Evolutionary conservation across 2,797 vertebrate species (phyloP).

Genomic region (Eleutherodactylus coqui): DNA sequence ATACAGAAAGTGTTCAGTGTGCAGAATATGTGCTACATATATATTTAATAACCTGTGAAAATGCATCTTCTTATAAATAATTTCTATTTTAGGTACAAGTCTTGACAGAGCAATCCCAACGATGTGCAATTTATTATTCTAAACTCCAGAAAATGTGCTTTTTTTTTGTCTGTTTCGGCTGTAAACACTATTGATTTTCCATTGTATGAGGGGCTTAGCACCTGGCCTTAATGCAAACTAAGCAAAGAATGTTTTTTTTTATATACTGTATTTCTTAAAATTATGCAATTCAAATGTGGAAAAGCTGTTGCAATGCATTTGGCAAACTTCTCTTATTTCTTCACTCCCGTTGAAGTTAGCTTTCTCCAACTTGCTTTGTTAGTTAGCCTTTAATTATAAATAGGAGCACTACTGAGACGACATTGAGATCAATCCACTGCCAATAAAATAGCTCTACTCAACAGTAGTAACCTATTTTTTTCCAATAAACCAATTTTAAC

Average conservation of each 20-base stretch:
- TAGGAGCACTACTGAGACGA: background rate
- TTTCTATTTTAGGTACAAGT: background rate
- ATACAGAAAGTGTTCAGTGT: background rate
- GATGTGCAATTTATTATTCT: background rate
- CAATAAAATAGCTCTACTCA: background rate
- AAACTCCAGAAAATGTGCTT: background rate
- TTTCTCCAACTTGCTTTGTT: background rate
- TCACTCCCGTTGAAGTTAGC: background rate
- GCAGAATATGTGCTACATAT: background rate
- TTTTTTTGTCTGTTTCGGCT: conserved; percentile 13
- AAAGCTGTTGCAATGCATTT: background rate
- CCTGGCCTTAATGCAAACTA: conserved; percentile 21
- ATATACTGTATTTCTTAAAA: background rate
- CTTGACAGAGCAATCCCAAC: background rate
- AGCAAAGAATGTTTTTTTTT: background rate
- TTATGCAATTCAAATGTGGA: background rate
- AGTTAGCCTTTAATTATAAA: background rate
- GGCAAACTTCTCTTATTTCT: background rate
- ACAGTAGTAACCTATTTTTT: background rate
- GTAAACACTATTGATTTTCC: background rate
- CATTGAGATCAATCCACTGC: background rate
- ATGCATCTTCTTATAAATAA: background rate
- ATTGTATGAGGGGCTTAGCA: background rate
- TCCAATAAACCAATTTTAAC: background rate
- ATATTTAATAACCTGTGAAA: background rate